A percentile compares a stretch with the other conserved stretches of the same genome.
Evolutionary conservation across 2,888 invertebrate genomes (phyloP).

Genomic region (Himalopsyche anomala): DNA sequence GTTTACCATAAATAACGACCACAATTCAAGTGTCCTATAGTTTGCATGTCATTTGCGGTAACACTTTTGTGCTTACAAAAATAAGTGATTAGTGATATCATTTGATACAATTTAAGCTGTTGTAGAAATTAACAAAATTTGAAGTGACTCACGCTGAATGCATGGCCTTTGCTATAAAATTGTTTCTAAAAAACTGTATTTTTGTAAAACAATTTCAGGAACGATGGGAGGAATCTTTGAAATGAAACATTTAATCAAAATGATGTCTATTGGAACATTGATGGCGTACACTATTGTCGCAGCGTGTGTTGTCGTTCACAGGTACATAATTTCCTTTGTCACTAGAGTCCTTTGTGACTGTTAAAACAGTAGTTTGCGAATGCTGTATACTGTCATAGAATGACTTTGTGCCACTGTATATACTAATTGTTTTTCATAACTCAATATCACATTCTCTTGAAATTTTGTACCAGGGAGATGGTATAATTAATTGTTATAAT

Average conservation of each 20-base stretch:
- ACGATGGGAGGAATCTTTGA: conserved; percentile 90
- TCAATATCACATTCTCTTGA: too few relatives aligned
- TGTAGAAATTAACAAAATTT: not conserved
- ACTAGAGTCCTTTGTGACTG: not conserved
- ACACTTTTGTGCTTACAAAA: too few relatives aligned
- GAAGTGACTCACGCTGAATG: not conserved
- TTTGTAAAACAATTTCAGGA: conserved; percentile 73
- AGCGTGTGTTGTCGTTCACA: conserved; percentile 87
- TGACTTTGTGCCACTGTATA: too few relatives aligned
- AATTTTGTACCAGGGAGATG: too few relatives aligned
- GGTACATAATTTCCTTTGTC: conserved; percentile 75
- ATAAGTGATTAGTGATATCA: too few relatives aligned
- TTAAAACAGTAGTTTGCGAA: too few relatives aligned
- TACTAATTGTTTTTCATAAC: too few relatives aligned
- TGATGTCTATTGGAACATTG: conserved; percentile 94
- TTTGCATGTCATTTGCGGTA: too few relatives aligned
- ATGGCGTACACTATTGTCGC: conserved; percentile 94
- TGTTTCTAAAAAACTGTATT: not conserved
- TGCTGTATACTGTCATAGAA: too few relatives aligned
- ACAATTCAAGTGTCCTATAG: too few relatives aligned
- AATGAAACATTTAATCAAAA: conserved; percentile 88
- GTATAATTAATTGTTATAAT: not conserved
- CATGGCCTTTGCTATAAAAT: not conserved
- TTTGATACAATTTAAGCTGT: too few relatives aligned
- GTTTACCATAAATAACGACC: too few relatives aligned